Conservation (phyloP, 2,113 vertebrate genomes). For the Callorhinus ursinus region DNA sequence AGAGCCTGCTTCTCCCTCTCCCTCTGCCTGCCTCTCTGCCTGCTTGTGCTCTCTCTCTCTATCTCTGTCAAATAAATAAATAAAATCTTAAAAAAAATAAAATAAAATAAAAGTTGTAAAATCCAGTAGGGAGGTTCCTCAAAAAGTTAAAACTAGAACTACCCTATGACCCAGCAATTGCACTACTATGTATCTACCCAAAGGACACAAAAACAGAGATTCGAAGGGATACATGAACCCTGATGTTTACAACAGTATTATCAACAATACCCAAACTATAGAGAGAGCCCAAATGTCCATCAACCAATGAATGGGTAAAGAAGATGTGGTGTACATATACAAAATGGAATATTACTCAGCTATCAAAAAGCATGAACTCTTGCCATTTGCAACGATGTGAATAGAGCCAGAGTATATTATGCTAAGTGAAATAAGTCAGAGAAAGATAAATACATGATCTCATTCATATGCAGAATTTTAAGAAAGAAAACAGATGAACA, state of each 20-base stretch:
- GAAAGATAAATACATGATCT: neutral
- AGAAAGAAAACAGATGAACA: neutral
- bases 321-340: neutral
- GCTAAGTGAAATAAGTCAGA: neutral
- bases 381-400: neutral
- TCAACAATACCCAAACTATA: neutral
- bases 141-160: neutral
- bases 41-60: no score
- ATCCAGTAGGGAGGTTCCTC: neutral
- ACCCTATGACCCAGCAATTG: neutral
- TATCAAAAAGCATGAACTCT: neutral
- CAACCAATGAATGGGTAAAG: neutral
- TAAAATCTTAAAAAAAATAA: no score
- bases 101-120: slow-evolving; percentile 2
- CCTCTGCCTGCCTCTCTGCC: no score
- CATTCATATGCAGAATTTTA: neutral
- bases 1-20: no score
- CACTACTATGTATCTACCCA: neutral
- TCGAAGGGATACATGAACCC: neutral
- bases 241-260: neutral
- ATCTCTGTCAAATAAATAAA: no score
- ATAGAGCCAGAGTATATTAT: neutral
- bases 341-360: neutral
- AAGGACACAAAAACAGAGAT: neutral
- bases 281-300: neutral